phyloP scores from a whole-genome alignment of 2,888 invertebrate species.

The Erynnis tages region DNA sequence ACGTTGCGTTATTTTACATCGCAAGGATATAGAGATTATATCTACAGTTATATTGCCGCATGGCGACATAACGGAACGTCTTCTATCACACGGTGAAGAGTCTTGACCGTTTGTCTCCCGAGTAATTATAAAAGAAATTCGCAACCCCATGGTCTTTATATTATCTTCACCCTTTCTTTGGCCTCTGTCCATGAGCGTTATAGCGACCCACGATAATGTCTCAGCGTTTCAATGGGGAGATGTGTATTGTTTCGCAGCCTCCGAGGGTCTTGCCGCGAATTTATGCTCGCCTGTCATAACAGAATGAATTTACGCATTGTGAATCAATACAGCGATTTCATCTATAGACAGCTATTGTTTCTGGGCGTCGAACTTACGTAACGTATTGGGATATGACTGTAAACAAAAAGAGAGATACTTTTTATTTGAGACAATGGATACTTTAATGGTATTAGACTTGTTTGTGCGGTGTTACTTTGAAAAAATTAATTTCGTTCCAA shows the following conservation, averaged over 20 bases:
- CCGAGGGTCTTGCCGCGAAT: conserved; percentile 74
- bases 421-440: conserved; percentile 58
- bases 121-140: conserved; percentile 69
- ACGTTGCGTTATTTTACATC: not conserved
- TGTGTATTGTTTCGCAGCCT: conserved; percentile 75
- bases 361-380: conserved; percentile 70
- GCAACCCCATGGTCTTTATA: conserved; percentile 53
- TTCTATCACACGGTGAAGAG: conserved; percentile 66
- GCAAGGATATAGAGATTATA: not conserved
- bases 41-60: too few species aligned
- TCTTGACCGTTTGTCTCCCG: conserved; percentile 68
- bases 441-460: conserved; percentile 30
- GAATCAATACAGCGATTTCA: conserved; percentile 77
- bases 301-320: conserved; percentile 79
- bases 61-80: not conserved
- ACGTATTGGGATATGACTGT: conserved; percentile 67
- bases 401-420: conserved; percentile 59
- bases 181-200: conserved; percentile 64
- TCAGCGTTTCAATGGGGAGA: conserved; percentile 68
- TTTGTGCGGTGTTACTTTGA: conserved; percentile 10
- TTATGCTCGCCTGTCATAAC: conserved; percentile 80
- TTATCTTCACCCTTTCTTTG: conserved; percentile 64
- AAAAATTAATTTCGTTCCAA: not conserved
- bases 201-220: conserved; percentile 64
- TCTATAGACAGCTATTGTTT: conserved; percentile 72